Evolutionary conservation across 37 sponge, comb jelly and placozoan species (phyloP).

Genomic region (Chondrilla cf. caribensis): DNA sequence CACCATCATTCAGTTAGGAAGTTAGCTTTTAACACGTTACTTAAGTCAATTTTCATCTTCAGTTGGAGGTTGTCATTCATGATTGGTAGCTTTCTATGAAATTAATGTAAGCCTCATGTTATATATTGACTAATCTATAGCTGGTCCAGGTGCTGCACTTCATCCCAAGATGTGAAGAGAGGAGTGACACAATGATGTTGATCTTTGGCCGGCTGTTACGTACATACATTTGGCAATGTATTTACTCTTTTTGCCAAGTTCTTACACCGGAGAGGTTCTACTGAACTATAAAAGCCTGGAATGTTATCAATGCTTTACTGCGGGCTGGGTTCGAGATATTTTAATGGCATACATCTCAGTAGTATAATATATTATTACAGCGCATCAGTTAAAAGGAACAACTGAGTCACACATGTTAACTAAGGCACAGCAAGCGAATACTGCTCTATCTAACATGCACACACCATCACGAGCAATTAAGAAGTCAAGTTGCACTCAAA

Average conservation of each 20-base stretch:
- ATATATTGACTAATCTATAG: no score
- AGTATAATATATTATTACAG: not conserved
- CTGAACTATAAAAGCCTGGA: constrained; percentile 66
- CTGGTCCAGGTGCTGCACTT: no score
- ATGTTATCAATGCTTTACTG: constrained; percentile 43
- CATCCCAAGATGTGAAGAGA: not conserved
- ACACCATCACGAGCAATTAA: not conserved
- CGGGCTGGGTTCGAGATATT: constrained; percentile 62
- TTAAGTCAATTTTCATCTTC: no score
- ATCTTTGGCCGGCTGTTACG: not conserved
- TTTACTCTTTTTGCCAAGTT: not conserved
- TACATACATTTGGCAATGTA: not conserved
- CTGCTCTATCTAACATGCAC: not conserved
- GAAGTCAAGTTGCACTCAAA: not conserved
- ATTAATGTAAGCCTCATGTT: no score
- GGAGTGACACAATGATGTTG: not conserved
- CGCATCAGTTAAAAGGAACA: not conserved
- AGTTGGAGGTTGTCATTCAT: no score
- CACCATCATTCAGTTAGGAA: no score
- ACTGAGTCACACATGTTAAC: constrained; percentile 3
- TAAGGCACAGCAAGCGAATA: not conserved
- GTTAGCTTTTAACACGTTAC: no score
- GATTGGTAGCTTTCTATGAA: no score
- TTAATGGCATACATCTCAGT: constrained; percentile 2
- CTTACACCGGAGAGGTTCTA: constrained; percentile 33